Conservation (phyloP, 2,888 invertebrate genomes). For the Pammene aurita region DNA sequence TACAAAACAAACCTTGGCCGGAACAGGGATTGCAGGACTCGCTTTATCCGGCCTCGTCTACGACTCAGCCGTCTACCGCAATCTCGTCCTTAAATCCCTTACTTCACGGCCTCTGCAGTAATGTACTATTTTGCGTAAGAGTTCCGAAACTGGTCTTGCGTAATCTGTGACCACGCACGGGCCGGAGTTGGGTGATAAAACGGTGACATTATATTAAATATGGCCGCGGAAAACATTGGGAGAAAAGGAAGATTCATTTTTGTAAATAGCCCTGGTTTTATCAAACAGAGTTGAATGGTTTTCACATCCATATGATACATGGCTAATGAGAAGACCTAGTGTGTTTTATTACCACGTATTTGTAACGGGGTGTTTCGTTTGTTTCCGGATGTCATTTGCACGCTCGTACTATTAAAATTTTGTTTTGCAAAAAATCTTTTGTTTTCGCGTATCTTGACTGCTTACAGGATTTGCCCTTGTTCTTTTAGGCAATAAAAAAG, state of each 20-base stretch:
- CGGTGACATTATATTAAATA: slow-evolving; percentile 39
- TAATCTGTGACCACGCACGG: slow-evolving; percentile 7
- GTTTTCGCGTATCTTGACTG: neutral
- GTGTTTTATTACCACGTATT: slow-evolving; percentile 20
- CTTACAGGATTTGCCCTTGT: no score
- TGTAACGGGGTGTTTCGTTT: slow-evolving; percentile 11
- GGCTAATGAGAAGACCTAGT: slow-evolving; percentile 11
- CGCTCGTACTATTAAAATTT: neutral
- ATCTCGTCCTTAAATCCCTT: no score
- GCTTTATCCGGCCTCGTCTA: no score
- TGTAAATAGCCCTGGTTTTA: slow-evolving; percentile 16
- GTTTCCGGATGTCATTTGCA: neutral
- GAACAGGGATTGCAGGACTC: no score
- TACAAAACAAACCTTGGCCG: no score
- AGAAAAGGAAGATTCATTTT: slow-evolving; percentile 34
- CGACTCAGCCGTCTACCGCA: no score
- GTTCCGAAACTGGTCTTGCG: neutral
- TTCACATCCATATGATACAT: neutral
- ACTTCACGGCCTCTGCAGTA: no score
- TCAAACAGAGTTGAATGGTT: slow-evolving; percentile 1
- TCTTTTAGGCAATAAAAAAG: no score
- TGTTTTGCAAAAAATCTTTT: neutral
- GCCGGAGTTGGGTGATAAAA: slow-evolving; percentile 36
- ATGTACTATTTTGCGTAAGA: no score
- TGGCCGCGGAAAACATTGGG: slow-evolving; percentile 30